Evolutionary conservation across 2,113 vertebrate genomes (phyloP), one percentile per base, ranked within the genome.

Genomic region (Psittacus erithacus): DNA sequence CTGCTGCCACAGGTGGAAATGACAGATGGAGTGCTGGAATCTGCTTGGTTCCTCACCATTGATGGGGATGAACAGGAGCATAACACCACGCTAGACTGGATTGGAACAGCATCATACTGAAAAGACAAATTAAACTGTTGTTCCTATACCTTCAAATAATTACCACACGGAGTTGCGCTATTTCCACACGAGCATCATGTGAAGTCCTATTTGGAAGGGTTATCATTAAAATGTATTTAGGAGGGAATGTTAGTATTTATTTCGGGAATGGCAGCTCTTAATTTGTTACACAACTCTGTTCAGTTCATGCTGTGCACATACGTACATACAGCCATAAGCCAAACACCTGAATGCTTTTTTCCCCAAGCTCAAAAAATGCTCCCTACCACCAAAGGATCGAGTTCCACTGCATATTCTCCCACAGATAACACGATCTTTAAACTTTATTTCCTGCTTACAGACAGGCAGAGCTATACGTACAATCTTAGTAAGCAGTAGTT

Each of bases 61-160:
- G 99, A 99, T 98, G 99, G 98, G 95, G 99, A 98, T 68, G 98
- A 98, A 96, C 99, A 99, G 98, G 99, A 98, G 98, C 99, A 99
- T 98, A 99, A 98, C 97, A 99, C 99, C 98, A 99, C 99, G 4
- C 98, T 99, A 97, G 99, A 98, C 97, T 99, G 99, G 97, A 99
- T 99, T 88, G 99, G 99, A 98, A 99, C 98, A 96, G 99, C 98
- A 98, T 99, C 99, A 98, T 99, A 99, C 99, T 99, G 94, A 49
- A 90, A 96, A 97, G 39, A 91, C 74, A 95, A 62, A 62, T 20
- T 1, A 49, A 91, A 79, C 31, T 33, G 10, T 90, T 88, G 88
- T 27, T 82, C 44, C n/a, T 33, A 49, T 17, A 77, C 20, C n/a
- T 70, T 65, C 41, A 65, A 73, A 47, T 35, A 78, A 75, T 19